A percentile compares a stretch with the other conserved stretches of the same genome.
Evolutionary conservation across 2,888 invertebrate species (phyloP).

Genomic region (Diaperis boleti): DNA sequence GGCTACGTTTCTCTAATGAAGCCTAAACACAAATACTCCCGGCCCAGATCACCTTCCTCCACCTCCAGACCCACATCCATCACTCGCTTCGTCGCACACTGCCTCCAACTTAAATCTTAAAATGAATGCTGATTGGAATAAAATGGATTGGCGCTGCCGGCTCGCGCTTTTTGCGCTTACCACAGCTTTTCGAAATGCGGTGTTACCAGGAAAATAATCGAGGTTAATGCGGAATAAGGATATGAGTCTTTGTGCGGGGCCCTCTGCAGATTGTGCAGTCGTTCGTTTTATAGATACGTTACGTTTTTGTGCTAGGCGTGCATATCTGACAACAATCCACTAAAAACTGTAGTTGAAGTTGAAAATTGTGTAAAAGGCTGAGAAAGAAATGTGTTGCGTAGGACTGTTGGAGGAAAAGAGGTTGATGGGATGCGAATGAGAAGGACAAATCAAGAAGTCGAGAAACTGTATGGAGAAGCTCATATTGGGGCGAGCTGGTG

Average conservation of each 20-base stretch:
- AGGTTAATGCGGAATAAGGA: not conserved
- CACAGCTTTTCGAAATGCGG: not conserved
- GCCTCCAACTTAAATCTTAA: not conserved
- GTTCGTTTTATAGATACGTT: not conserved
- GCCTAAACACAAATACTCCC: conserved; percentile 39
- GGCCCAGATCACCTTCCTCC: conserved; percentile 5
- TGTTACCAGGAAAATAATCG: not conserved
- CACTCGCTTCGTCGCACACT: conserved; percentile 9
- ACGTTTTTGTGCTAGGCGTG: too few species aligned
- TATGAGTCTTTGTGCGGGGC: too few species aligned
- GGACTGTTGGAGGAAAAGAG: too few species aligned
- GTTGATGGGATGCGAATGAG: too few species aligned
- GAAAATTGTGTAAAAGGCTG: too few species aligned
- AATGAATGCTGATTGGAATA: not conserved
- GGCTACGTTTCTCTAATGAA: conserved; percentile 45
- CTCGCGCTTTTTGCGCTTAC: not conserved
- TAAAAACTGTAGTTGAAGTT: too few species aligned
- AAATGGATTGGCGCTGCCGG: not conserved
- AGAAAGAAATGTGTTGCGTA: too few species aligned
- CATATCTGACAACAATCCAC: too few species aligned
- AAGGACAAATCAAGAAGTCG: too few species aligned
- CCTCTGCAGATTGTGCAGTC: not conserved
- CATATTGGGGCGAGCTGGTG: too few species aligned
- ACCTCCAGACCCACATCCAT: conserved; percentile 13
- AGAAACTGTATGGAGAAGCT: too few species aligned